A percentile compares a stretch with the other conserved stretches of the same genome.
phyloP scores from a whole-genome alignment of 2,113 vertebrate genomes.

The Furnarius figulus region DNA sequence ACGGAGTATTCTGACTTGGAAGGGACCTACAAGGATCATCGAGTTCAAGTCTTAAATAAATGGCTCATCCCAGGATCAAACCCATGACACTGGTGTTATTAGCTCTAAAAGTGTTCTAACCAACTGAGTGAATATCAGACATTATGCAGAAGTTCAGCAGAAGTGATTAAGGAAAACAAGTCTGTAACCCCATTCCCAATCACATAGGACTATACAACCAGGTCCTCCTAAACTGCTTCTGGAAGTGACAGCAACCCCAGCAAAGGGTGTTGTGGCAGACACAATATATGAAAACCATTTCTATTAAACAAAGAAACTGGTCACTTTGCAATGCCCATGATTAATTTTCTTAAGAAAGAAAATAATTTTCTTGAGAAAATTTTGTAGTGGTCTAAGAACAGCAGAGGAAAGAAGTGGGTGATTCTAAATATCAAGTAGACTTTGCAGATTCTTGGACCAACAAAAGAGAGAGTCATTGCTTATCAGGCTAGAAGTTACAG shows the following conservation, averaged over 20 bases:
- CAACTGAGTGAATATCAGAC: background rate
- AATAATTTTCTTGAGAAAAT: background rate
- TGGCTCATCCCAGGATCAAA: background rate
- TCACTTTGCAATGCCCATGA: background rate
- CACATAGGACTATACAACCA: background rate
- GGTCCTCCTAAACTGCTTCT: background rate
- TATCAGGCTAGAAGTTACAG: background rate
- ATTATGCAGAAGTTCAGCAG: background rate
- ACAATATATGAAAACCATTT: background rate
- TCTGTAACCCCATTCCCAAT: background rate
- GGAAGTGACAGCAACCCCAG: background rate
- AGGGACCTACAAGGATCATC: background rate
- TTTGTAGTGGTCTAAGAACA: background rate
- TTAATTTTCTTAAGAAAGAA: background rate
- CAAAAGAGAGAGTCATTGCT: background rate
- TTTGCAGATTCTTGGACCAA: background rate
- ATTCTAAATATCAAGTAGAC: background rate
- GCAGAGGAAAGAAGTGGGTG: background rate
- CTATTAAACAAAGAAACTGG: background rate
- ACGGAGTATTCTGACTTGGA: background rate
- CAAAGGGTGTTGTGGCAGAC: background rate
- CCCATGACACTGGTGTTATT: background rate
- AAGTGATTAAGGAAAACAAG: background rate
- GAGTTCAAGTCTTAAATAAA: background rate
- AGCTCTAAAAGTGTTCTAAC: background rate